Evolutionary conservation across 2,797 vertebrate genomes (phyloP).

Genomic region (Dicrostonyx torquatus): DNA sequence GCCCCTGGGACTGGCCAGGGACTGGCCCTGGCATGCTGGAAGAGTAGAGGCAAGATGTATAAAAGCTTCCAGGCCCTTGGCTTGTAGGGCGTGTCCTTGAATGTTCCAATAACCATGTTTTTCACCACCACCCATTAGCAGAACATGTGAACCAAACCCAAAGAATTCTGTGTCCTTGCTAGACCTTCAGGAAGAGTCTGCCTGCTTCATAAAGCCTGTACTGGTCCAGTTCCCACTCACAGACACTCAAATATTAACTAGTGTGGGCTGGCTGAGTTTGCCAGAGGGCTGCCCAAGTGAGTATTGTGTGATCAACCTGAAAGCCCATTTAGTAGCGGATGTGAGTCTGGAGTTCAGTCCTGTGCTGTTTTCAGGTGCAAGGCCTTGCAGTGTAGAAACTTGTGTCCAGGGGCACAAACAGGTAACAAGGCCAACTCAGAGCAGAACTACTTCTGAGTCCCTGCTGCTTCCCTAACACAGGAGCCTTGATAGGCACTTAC

Average conservation of each 20-base stretch:
- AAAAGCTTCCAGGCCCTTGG: neutral
- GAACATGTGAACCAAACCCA: neutral
- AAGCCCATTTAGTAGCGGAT: neutral
- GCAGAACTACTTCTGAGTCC: neutral
- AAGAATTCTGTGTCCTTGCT: neutral
- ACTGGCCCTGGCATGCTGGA: neutral
- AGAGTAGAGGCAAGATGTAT: neutral
- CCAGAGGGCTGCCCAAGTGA: neutral
- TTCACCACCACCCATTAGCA: neutral
- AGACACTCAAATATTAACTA: neutral
- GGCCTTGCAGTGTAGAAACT: too few species aligned
- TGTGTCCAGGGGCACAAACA: neutral
- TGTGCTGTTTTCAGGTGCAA: neutral
- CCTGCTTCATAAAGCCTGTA: neutral
- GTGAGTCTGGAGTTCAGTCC: neutral
- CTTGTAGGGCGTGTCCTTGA: neutral
- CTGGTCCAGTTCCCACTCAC: neutral
- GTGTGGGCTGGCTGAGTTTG: neutral
- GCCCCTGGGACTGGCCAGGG: neutral
- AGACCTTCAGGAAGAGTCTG: neutral
- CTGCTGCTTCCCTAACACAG: neutral
- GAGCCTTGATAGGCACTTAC: neutral
- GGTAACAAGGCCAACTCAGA: neutral
- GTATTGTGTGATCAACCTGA: neutral
- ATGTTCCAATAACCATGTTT: neutral